phyloP scores from a whole-genome alignment of 2,888 invertebrate species.

The Pachydiplax longipennis region DNA sequence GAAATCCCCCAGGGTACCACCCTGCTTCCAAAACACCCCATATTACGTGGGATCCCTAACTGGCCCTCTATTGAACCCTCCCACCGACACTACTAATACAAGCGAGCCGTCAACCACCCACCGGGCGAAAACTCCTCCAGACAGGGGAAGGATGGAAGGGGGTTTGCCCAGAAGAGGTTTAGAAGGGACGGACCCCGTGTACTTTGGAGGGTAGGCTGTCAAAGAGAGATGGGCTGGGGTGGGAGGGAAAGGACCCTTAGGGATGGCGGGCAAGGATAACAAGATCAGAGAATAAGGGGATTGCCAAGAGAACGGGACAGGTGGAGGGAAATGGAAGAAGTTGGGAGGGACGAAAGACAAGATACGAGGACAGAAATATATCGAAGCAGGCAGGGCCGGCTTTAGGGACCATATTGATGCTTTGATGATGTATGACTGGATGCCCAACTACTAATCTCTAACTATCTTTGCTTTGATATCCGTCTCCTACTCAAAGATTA shows the following conservation, averaged over 20 bases:
- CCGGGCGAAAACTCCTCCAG: neutral
- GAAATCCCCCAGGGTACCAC: neutral
- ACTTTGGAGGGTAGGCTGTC: neutral
- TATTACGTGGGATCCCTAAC: neutral
- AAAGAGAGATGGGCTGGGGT: neutral
- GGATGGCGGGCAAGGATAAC: neutral
- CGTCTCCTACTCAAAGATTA: too few relatives aligned
- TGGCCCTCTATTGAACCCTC: neutral
- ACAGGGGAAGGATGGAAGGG: neutral
- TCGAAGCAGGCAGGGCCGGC: neutral
- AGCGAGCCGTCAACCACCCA: neutral
- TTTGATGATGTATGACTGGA: neutral
- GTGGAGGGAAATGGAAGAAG: neutral
- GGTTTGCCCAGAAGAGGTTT: neutral
- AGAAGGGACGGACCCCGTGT: neutral
- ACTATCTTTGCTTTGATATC: neutral
- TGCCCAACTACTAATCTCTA: neutral
- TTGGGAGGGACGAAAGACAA: neutral
- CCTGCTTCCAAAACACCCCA: neutral
- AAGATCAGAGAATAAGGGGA: neutral
- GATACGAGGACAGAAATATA: neutral
- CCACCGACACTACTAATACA: neutral
- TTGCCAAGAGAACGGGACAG: neutral
- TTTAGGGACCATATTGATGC: neutral
- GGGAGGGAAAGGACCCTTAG: neutral